Conservation (phyloP, 2,797 vertebrate species). For the Premnoplex brunnescens region DNA sequence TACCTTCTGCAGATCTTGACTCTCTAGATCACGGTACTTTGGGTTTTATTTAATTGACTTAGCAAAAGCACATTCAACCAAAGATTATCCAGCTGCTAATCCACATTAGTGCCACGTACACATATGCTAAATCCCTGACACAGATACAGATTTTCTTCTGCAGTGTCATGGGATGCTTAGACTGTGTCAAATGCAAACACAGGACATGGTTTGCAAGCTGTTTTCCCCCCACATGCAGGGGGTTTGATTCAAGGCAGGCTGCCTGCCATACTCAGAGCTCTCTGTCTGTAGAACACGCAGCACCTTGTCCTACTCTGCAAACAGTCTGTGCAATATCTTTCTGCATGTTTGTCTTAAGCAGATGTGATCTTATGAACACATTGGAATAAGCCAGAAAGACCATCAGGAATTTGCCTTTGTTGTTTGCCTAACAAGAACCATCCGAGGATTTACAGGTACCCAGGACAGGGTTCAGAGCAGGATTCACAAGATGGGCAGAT, state of each 20-base stretch:
- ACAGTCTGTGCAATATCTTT: background rate
- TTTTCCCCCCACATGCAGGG: accelerated
- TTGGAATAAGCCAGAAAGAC: background rate
- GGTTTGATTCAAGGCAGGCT: accelerated
- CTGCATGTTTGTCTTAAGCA: background rate
- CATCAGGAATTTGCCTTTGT: background rate
- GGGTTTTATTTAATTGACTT: constrained; percentile 37
- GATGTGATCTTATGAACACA: background rate
- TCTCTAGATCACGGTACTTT: background rate
- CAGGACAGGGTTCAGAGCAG: background rate
- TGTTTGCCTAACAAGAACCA: background rate
- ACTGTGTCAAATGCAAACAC: background rate
- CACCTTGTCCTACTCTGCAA: background rate
- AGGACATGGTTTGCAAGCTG: background rate
- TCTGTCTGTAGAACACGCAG: background rate
- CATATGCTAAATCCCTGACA: background rate
- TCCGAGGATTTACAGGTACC: background rate
- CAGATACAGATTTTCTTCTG: background rate
- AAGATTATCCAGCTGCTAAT: constrained; percentile 44
- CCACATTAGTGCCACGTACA: background rate
- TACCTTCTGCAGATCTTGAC: background rate
- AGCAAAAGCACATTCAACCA: constrained; percentile 46
- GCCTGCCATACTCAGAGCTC: background rate
- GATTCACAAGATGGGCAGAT: background rate
- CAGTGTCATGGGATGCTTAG: background rate